Conservation (phyloP, 1,140 invertebrate genomes). For the Leucophenga varia region DNA sequence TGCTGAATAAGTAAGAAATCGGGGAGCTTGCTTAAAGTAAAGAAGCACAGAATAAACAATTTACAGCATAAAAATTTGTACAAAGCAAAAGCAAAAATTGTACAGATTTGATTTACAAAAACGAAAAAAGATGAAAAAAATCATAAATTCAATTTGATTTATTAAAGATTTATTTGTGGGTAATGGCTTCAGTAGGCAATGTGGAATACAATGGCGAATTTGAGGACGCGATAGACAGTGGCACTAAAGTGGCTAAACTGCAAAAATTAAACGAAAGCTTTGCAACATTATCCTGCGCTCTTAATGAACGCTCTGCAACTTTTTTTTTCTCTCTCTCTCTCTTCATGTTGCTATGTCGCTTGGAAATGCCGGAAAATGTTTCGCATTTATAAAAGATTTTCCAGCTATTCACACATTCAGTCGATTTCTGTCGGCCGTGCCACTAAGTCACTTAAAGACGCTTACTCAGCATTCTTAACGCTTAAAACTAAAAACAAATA, state of each 20-base stretch:
- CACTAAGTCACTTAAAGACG: constrained; percentile 29
- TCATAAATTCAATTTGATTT: constrained; percentile 53
- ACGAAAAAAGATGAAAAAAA: constrained; percentile 21
- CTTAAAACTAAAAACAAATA: constrained; percentile 15
- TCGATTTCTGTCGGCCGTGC: constrained; percentile 55
- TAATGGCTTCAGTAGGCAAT: constrained; percentile 6
- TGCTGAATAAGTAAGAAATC: constrained; percentile 26
- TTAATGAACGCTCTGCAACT: constrained; percentile 1
- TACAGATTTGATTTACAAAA: no score
- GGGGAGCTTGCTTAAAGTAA: no score
- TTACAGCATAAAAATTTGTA: constrained; percentile 9
- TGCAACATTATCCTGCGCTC: constrained; percentile 15
- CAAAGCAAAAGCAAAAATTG: constrained; percentile 7
- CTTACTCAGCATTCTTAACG: constrained; percentile 20
- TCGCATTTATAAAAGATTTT: constrained; percentile 25
- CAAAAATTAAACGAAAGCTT: constrained; percentile 30
- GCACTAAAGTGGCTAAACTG: constrained; percentile 9
- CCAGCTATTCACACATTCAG: constrained; percentile 31
- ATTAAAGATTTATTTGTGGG: constrained; percentile 36
- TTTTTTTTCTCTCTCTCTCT: constrained; percentile 12
- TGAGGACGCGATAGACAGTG: constrained; percentile 1
- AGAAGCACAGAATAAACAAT: constrained; percentile 18
- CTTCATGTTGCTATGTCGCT: constrained; percentile 7
- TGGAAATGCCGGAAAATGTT: background rate
- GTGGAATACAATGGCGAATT: constrained; percentile 5